phyloP scores from a whole-genome alignment of 2,113 vertebrate species.

The Pan paniscus region DNA sequence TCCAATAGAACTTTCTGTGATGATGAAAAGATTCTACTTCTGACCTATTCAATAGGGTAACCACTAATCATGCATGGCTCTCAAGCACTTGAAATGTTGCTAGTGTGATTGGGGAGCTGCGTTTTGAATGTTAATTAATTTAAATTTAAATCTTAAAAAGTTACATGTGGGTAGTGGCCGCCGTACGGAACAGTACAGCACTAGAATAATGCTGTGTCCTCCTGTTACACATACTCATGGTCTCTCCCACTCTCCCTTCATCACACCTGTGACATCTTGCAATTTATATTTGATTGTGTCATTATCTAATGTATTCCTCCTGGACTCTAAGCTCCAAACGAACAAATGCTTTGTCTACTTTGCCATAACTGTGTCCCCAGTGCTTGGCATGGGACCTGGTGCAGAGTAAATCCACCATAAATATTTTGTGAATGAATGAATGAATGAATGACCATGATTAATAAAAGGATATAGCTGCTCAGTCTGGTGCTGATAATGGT shows the following conservation, averaged over 20 bases:
- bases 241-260: not conserved
- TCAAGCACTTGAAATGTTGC: not conserved
- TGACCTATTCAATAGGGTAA: not conserved
- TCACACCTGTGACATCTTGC: not conserved
- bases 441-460: not conserved
- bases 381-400: not conserved
- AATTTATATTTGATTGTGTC: not conserved
- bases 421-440: not conserved
- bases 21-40: not conserved
- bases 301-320: not conserved
- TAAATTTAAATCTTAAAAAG: not conserved
- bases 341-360: not conserved
- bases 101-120: not conserved
- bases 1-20: not conserved
- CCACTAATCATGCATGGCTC: not conserved
- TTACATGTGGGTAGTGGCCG: not conserved
- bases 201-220: not conserved
- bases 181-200: fast-evolving
- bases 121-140: not conserved
- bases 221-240: not conserved
- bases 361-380: not conserved
- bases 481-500: not conserved
- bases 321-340: not conserved
- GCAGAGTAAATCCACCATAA: not conserved
- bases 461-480: not conserved